phyloP scores from a whole-genome alignment of 2,888 invertebrate genomes.

The Cataglyphis cursor region DNA sequence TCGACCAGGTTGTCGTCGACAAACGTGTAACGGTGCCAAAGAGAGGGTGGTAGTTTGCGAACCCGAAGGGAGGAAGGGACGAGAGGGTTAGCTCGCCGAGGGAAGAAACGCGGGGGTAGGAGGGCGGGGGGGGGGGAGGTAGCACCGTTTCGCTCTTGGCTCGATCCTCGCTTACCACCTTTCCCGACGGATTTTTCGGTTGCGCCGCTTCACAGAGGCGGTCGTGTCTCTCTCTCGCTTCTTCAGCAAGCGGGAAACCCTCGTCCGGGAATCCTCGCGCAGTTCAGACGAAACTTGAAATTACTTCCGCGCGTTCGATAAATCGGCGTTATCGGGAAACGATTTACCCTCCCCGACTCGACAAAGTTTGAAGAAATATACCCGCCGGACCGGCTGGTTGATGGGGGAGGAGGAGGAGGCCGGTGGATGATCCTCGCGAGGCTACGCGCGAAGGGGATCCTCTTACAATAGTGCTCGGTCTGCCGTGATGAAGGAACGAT shows the following conservation, averaged over 20 bases:
- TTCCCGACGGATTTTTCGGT: slow-evolving; percentile 41
- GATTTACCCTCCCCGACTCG: slow-evolving; percentile 49
- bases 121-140: background rate
- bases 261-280: background rate
- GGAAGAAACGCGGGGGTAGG: slow-evolving; percentile 26
- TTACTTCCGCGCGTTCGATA: slow-evolving; percentile 61
- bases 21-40: slow-evolving; percentile 18
- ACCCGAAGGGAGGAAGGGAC: background rate
- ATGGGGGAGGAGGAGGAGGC: background rate
- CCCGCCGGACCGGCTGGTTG: slow-evolving; percentile 10
- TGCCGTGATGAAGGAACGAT: slow-evolving; percentile 43
- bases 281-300: slow-evolving; percentile 59
- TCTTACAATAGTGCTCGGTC: slow-evolving; percentile 24
- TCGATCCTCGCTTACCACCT: background rate
- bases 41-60: slow-evolving; percentile 34
- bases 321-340: slow-evolving; percentile 64
- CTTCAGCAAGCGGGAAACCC: slow-evolving; percentile 16
- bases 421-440: slow-evolving; percentile 17
- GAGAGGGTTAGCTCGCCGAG: slow-evolving; percentile 25
- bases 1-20: slow-evolving; percentile 25
- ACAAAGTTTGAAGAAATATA: slow-evolving; percentile 56
- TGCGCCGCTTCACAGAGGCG: background rate
- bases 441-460: slow-evolving; percentile 30
- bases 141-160: background rate
- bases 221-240: background rate